Evolutionary conservation across 2,888 invertebrate species (phyloP).

Genomic region (Erebia epiphron): DNA sequence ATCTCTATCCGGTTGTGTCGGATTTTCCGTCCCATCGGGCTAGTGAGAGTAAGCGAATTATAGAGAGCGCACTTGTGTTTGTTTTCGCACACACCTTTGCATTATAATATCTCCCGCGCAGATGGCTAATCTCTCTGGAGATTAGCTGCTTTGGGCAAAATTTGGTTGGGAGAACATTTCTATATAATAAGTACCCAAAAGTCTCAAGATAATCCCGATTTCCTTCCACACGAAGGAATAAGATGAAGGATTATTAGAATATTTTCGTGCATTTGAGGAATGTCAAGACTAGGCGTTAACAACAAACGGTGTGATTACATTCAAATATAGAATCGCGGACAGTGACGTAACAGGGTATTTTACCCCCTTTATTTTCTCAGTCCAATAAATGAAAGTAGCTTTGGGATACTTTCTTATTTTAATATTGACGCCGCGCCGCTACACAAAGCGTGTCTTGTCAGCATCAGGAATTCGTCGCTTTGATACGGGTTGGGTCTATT

Average conservation of each 20-base stretch:
- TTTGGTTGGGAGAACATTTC: too few species aligned
- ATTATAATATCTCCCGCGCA: too few species aligned
- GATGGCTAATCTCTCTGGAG: too few species aligned
- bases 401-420: slow-evolving; percentile 2
- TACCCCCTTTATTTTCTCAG: background rate
- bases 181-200: too few species aligned
- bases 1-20: too few species aligned
- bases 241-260: background rate
- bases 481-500: background rate
- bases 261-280: slow-evolving; percentile 3
- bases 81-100: too few species aligned
- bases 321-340: background rate
- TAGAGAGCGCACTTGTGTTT: too few species aligned
- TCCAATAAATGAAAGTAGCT: slow-evolving; percentile 6
- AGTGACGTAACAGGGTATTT: background rate
- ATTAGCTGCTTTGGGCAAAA: too few species aligned
- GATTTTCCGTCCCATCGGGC: background rate
- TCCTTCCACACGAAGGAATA: background rate
- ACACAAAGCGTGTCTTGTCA: background rate
- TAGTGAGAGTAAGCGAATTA: too few species aligned
- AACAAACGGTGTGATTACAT: slow-evolving; percentile 3
- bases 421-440: background rate
- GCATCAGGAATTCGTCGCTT: background rate
- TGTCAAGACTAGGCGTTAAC: background rate
- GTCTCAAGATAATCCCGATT: too few species aligned